A percentile compares a stretch with the other conserved stretches of the same genome.
phyloP scores from a whole-genome alignment of 2,797 vertebrate genomes.

The Rallus crepitans region DNA sequence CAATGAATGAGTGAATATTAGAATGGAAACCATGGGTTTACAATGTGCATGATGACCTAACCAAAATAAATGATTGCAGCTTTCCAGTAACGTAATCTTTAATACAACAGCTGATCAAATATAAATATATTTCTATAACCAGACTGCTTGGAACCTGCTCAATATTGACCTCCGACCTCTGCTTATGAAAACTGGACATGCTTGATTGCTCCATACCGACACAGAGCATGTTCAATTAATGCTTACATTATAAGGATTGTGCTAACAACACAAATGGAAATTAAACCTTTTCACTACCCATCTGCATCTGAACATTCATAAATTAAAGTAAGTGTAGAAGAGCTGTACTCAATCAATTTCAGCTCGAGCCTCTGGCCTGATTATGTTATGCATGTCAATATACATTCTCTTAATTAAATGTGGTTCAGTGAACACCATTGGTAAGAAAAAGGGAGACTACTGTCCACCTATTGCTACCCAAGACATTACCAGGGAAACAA shows the following conservation, averaged over 20 bases:
- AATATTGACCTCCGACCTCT: conserved; percentile 63
- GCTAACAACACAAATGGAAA: conserved; percentile 74
- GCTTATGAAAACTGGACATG: conserved; percentile 64
- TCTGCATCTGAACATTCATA: conserved; percentile 70
- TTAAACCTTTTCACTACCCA: conserved; percentile 74
- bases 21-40: neutral
- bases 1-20: neutral
- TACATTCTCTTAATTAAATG: conserved; percentile 74
- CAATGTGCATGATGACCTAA: neutral
- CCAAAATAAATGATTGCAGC: neutral
- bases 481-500: neutral
- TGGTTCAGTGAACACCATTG: conserved; percentile 44
- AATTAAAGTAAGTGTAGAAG: conserved; percentile 75
- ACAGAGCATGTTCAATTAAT: conserved; percentile 76
- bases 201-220: conserved; percentile 42
- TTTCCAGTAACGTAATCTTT: conserved; percentile 41
- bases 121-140: conserved; percentile 52
- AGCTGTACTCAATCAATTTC: conserved; percentile 74
- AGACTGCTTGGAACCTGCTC: conserved; percentile 57
- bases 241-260: conserved; percentile 68
- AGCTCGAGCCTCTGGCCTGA: conserved; percentile 55
- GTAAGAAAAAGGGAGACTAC: neutral
- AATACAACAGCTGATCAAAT: neutral
- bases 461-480: neutral
- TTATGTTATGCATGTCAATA: conserved; percentile 68